Evolutionary conservation across 2,797 vertebrate species (phyloP).

Genomic region (Onychomys leucogaster): DNA sequence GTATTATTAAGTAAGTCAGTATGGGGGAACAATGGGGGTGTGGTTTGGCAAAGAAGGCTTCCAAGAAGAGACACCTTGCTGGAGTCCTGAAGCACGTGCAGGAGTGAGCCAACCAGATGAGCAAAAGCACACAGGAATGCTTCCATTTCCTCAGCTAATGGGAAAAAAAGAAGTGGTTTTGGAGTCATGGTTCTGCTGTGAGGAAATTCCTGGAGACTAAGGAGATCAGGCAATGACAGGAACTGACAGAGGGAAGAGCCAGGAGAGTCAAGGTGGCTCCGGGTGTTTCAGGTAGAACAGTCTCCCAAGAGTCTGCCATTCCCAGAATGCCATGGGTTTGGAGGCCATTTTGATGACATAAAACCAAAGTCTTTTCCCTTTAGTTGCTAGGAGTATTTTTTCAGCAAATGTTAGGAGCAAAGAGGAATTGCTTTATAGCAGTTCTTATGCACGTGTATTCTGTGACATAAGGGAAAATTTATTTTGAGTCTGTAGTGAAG

Average conservation of each 20-base stretch:
- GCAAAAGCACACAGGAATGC: background rate
- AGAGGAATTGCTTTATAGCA: background rate
- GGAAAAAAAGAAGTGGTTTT: background rate
- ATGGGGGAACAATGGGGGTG: background rate
- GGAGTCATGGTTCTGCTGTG: background rate
- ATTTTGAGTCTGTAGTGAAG: background rate
- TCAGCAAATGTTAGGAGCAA: background rate
- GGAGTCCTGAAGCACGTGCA: background rate
- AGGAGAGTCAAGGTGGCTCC: background rate
- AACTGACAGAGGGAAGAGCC: background rate
- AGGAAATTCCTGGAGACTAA: background rate
- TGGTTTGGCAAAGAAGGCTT: conserved; percentile 13
- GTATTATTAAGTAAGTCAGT: background rate
- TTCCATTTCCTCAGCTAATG: background rate
- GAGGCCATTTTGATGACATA: background rate
- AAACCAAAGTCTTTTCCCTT: background rate
- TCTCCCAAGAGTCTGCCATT: background rate
- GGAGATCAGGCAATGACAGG: background rate
- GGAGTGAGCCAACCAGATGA: background rate
- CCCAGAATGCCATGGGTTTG: background rate
- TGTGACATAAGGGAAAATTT: background rate
- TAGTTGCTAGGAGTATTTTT: background rate
- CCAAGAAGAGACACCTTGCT: background rate
- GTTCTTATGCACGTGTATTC: background rate
- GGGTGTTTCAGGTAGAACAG: background rate